Base-by-base conservation (phyloP, 1,140 invertebrate genomes). In the Drosophila kurseongensis region DNA sequence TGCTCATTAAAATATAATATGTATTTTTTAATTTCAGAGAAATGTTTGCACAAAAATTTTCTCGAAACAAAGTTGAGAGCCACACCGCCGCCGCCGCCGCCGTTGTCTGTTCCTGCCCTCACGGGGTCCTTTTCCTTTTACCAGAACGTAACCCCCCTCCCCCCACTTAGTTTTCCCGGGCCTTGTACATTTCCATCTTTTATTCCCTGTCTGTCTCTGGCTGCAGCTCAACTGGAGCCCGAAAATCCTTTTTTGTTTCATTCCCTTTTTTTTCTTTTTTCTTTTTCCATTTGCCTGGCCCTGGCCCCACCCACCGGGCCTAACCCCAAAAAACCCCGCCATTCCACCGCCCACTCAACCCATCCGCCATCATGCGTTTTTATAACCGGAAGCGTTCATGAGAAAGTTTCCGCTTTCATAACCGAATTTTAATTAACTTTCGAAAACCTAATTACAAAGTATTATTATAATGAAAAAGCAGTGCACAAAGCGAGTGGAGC, bases 401-500 rank as follows among this genome's bases (percentile, higher is more conserved):
- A 82, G 81, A 90, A 91, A 91, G 90, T 91, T 91, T 91, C 90
- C 90, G 90, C 90, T 91, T 91, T 91, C 86, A 91, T 91, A 91
- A 91, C 90, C 90, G 90, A 91, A 91, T 91, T 91, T 91, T 91
- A 91, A 91, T 91, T 91, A 91, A 91, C 90, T 91, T 91, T 91
- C 90, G 90, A 91, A 91, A 91, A 91, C 90, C 90, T 91, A 91
- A 91, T 91, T 91, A 91, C 90, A 91, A 91, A 91, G 90, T 91
- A 91, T 91, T 91, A 91, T 91, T 90, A 91, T 91, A 91, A 91
- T 90, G 86, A 91, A 91, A 90, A 91, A 91, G 80, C 84, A 89
- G 84, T 84, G 84, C 84, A 89, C 84, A 89, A 86, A 86, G 83
- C 83, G 55, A 88, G 80, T 65, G 50, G 59, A 62, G 55, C 29